Evolutionary conservation across 2,797 vertebrate genomes (phyloP).

Genomic region (Siniperca undulata): DNA sequence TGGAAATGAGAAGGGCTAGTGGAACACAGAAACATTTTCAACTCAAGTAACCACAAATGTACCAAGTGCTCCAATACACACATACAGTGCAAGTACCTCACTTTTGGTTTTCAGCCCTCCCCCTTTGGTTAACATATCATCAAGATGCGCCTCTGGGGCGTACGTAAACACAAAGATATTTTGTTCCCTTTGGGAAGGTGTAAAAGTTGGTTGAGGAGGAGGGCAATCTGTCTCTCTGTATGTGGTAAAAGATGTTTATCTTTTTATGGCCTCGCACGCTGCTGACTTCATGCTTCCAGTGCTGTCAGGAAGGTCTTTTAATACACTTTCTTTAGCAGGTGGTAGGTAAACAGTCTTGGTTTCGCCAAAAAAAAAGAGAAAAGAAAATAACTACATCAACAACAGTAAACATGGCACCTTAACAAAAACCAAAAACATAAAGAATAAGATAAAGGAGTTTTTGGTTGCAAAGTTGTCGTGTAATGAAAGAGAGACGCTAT

Average conservation of each 20-base stretch:
- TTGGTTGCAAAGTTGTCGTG: constrained; percentile 82
- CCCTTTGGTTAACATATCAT: constrained; percentile 44
- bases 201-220: constrained; percentile 36
- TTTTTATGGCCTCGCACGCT: constrained; percentile 32
- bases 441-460: constrained; percentile 70
- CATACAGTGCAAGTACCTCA: constrained; percentile 68
- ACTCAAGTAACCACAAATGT: constrained; percentile 38
- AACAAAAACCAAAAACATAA: constrained; percentile 54
- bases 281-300: constrained; percentile 41
- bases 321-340: constrained; percentile 38
- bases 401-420: constrained; percentile 72
- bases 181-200: constrained; percentile 52
- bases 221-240: constrained; percentile 49
- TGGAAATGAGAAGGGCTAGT: constrained; percentile 8
- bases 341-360: constrained; percentile 63
- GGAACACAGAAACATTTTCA: constrained; percentile 26
- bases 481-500: constrained; percentile 64
- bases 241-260: constrained; percentile 27
- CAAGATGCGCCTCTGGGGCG: constrained; percentile 26
- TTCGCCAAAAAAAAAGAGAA: constrained; percentile 23
- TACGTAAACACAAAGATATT: constrained; percentile 52
- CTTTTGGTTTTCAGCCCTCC: constrained; percentile 74
- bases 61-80: constrained; percentile 59
- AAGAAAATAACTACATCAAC: constrained; percentile 21
- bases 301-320: constrained; percentile 44